phyloP scores from a whole-genome alignment of 2,113 vertebrate genomes.

The Desmodus rotundus region DNA sequence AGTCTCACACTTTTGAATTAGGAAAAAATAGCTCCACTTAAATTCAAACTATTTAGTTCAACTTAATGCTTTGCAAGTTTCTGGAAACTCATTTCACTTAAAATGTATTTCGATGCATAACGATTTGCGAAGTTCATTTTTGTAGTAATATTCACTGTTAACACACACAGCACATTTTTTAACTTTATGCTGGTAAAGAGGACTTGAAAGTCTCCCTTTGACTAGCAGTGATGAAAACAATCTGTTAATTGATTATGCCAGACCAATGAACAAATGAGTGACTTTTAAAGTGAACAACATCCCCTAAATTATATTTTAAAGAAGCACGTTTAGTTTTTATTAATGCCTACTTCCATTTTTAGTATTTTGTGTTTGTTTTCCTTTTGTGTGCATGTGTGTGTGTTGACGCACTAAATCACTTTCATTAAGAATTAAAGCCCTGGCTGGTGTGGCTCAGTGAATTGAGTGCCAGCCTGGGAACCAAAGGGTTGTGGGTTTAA shows the following conservation, averaged over 20 bases:
- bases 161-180: background rate
- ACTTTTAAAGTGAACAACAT: background rate
- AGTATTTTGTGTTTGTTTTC: constrained; percentile 1
- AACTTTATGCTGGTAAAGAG: background rate
- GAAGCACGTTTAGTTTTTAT: background rate
- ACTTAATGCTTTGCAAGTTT: background rate
- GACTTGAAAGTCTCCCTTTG: background rate
- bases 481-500: too few relatives aligned
- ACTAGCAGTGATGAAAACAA: background rate
- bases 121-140: background rate
- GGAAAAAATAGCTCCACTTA: background rate
- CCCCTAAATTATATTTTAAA: background rate
- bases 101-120: background rate
- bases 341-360: background rate
- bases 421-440: background rate
- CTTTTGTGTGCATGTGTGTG: background rate
- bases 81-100: constrained; percentile 32
- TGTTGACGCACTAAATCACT: background rate
- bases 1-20: background rate
- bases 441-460: too few relatives aligned
- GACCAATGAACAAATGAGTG: background rate
- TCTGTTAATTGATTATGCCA: background rate
- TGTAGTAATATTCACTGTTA: background rate
- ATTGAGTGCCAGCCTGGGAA: too few relatives aligned
- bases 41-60: background rate